Base-by-base conservation (phyloP, 2,888 invertebrate genomes). In the Hanleya hanleyi region DNA sequence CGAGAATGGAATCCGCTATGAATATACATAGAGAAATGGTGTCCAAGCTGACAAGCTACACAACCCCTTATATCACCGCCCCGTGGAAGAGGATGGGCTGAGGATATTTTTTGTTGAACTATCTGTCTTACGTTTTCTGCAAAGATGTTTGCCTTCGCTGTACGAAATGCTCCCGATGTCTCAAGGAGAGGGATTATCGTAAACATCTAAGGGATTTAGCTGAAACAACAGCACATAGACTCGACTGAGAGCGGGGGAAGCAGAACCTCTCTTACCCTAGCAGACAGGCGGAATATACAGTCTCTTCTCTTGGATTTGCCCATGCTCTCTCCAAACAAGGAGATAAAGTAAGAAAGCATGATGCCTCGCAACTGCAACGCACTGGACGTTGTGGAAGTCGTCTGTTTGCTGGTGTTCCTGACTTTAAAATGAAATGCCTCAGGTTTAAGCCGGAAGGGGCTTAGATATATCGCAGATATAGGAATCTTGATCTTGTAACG, bases 161-260 rank as follows among this genome's bases (percentile, higher is more conserved):
- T 57, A 57, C 57, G 57, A 57, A 57, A 57, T 57, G 57, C 32
- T 29, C 57, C 29, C 29, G 15, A 32, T 26, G 26, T 57, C 57
- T 57, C 57, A 57, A 57, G 57, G 57, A 22, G 57, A 57, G 29
- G 57, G 57, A 57, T 57, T 57, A 57, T 57, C 22, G 4, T 15
- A 57, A 57, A 57, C 22, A 32, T 22, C 57, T 22, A 22, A 26
- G 57, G 57, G 57, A 57, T 57, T 57, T 57, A 57, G 26, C 15
- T 57, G 57, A 29, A 22, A 57, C 57, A 57, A 57, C 57, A 57
- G 57, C 18, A 32, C 57, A 57, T 57, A 57, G 26, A 57, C 29
- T 57, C 57, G 29, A 57, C 57, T 22, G 41, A 41, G 57, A 32
- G 57, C 22, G 29, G 29, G 26, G 57, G 15, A 26, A 22, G 32